These are phyloP conservation scores for Diglossa cyanea DNA, from an alignment of 2,797 vertebrate species.

Conservation along the genomic window DNA sequence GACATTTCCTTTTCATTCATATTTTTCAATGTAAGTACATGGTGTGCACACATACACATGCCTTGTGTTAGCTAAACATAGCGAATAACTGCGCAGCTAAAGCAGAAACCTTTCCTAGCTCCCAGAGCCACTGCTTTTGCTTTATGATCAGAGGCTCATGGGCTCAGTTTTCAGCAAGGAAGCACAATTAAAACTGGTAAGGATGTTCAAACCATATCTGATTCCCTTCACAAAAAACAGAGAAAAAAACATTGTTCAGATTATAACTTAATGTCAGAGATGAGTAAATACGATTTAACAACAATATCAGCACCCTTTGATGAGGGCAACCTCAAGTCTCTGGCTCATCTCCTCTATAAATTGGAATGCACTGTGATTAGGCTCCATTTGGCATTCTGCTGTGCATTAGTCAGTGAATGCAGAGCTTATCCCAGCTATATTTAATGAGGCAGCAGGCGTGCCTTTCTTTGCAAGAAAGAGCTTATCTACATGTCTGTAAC, in stretches of 20 bases:
- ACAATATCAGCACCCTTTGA: conserved; percentile 69
- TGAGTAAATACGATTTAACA: conserved; percentile 65
- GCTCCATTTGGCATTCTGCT: conserved; percentile 63
- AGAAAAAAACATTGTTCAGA: conserved; percentile 28
- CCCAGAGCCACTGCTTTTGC: not conserved
- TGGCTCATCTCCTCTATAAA: conserved; percentile 68
- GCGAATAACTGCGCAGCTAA: not conserved
- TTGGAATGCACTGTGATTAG: conserved; percentile 67
- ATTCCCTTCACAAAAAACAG: conserved; percentile 46
- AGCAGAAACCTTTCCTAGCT: conserved; percentile 9
- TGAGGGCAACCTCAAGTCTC: conserved; percentile 62
- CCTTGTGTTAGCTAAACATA: conserved; percentile 19
- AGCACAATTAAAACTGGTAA: conserved; percentile 48
- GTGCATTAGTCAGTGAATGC: conserved; percentile 60
- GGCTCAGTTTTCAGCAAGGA: conserved; percentile 59
- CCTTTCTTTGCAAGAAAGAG: conserved; percentile 52
- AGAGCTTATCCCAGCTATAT: conserved; percentile 49
- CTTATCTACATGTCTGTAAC: conserved; percentile 48
- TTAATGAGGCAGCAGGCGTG: conserved; percentile 63
- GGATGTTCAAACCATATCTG: conserved; percentile 38
- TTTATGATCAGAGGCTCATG: conserved; percentile 23
- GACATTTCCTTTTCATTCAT: not conserved
- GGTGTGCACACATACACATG: not conserved
- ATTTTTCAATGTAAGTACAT: not conserved
- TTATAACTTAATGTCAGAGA: conserved; percentile 48